Evolutionary conservation across 2,888 invertebrate genomes (phyloP), one percentile per base, ranked within the genome.

Genomic region (Eupeodes luniger): DNA sequence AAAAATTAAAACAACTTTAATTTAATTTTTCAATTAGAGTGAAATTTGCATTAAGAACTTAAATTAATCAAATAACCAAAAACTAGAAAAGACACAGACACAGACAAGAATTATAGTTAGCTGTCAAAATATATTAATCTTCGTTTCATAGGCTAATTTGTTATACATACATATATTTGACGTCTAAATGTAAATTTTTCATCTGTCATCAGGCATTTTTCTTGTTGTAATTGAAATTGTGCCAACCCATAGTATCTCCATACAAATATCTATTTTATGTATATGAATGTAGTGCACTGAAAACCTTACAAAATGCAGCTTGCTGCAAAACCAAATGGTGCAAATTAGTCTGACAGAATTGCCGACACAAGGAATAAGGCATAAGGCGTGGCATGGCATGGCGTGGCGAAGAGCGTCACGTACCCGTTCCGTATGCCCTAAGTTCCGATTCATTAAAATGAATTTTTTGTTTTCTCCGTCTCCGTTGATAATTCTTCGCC

Each of bases 361-460:
- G 40, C 40, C 40, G 40, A 5, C 40, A 9, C 5, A 27, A 27
- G 27, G 40, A 3, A 10, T 47, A 5, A 14, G 69, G n/a, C 6
- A 55, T 47, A 69, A 44, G 69, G 10, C 10, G n/a, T 47, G 40
- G 27, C 34, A 10, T 64, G 49, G 49, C 47, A 81, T 44, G 40
- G 49, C 14, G 51, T 64, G 16, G 4, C n/a, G 19, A 16, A 4
- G 27, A 16, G 19, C 14, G 2, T 10, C 76, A 16, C 9, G 36
- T n/a, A 62, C 51, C 40, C 44, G 40, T 76, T 64, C 44, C 57
- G 40, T 36, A 27, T 51, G 16, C 40, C 51, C 53, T 27, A 10
- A 62, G 61, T 86, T 75, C 64, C 75, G 86, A 79, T 83, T 86
- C 75, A 83, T 86, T 79, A 76, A 86, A 79, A 66, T 40, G 9